Base-by-base conservation (phyloP, 2,113 vertebrate genomes). In the Colossoma macropomum region DNA sequence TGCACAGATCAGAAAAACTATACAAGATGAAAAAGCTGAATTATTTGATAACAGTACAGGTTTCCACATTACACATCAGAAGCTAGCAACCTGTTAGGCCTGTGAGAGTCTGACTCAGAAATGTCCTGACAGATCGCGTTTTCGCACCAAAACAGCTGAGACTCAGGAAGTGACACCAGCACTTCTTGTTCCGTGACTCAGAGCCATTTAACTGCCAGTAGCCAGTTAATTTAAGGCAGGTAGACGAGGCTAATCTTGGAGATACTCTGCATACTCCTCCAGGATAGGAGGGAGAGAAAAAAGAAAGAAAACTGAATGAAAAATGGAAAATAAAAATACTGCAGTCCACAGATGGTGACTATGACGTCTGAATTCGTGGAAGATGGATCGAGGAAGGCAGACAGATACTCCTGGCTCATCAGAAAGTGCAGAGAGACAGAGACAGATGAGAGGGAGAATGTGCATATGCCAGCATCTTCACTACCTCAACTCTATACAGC, bases 381-480 rank as follows among this genome's bases (percentile, higher is more conserved):
- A 85, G 84, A 87, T 87, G 86, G 77, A 83, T 80, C 54, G 84
- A 30, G 63, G 28, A 5, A 3, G 41, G 56, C 50, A 73, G 81
- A 81, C 56, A n/a, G 28, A 76, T 59, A 83, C 48, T 68, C 74
- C 83, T 72, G 81, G 56, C 71, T 84, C 86, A 87, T 85, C 86
- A 85, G 74, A 78, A 80, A 70, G 72, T 19, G 28, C 41, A 62
- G 28, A 70, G 56, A 63, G 73, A 81, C 81, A 65, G 75, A 86
- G 77, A 85, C 63, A 38, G 74, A 78, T 87, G 86, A 75, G 66
- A 21, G 50, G 9, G 45, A 34, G 32, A 77, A 81, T 68, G 65
- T 78, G 83, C 38, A 77, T 62, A 77, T 75, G 74, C 77, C 60
- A 80, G 81, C 85, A 80, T 75, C 48, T 77, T 80, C 34, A 4